Percentiles rank a stretch among this genome's conserved stretches.
These are phyloP conservation scores for Hydrochoerus hydrochaeris DNA, from an alignment of 2,113 vertebrate genomes.

Conservation along the genomic window DNA sequence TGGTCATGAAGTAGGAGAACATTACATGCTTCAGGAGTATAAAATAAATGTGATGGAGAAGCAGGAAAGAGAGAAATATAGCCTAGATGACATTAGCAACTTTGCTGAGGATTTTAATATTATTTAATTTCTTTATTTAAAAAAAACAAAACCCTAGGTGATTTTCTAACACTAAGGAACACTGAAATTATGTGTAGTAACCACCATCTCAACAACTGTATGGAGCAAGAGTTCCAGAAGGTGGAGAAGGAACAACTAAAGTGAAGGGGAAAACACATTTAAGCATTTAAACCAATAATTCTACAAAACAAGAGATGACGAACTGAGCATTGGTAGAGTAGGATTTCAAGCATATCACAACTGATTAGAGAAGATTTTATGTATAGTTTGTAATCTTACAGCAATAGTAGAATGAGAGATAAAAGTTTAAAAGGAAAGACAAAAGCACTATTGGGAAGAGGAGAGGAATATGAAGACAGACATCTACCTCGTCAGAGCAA, in stretches of 20 bases:
- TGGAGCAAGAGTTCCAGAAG: not conserved
- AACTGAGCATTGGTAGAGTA: accelerated
- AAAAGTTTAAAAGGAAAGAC: not conserved
- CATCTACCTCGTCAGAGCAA: not conserved
- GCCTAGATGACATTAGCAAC: not conserved
- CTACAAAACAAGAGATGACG: not conserved
- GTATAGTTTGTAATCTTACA: not conserved
- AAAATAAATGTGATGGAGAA: not conserved
- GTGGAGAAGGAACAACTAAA: not conserved
- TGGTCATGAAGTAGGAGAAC: accelerated
- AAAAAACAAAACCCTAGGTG: not conserved
- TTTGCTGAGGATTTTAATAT: not conserved
- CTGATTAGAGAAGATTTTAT: not conserved
- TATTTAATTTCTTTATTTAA: not conserved
- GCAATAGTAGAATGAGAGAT: not conserved
- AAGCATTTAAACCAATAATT: not conserved
- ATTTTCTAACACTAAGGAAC: not conserved
- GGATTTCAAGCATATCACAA: not conserved
- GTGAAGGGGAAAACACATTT: not conserved
- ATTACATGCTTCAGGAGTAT: not conserved
- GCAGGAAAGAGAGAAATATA: not conserved
- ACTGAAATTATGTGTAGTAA: not conserved
- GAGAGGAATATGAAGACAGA: not conserved
- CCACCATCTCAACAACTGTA: not conserved
- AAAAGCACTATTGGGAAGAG: not conserved